Conservation (phyloP, 2,888 invertebrate species). For the Ormyrus nitidulus region DNA sequence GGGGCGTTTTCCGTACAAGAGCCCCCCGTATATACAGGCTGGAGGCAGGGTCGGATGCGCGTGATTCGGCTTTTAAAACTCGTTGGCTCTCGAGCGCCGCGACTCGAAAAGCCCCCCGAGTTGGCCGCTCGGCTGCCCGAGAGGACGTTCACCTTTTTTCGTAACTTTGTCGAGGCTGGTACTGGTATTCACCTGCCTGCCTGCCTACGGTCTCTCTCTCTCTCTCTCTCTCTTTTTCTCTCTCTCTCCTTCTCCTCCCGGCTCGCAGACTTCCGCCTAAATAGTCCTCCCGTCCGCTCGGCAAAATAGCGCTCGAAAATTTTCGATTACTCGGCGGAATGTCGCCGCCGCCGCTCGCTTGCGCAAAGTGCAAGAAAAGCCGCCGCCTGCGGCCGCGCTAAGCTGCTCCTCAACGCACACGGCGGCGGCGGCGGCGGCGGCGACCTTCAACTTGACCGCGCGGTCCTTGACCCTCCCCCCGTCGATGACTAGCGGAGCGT, state of each 20-base stretch:
- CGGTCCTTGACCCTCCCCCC: constrained; percentile 64
- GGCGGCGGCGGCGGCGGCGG: not conserved
- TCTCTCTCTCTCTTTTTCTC: not conserved
- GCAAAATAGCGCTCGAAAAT: not conserved
- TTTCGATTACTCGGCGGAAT: not conserved
- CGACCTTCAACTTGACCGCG: constrained; percentile 72
- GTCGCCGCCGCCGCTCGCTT: constrained; percentile 1
- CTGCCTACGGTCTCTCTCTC: not conserved
- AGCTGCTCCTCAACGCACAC: constrained; percentile 30
- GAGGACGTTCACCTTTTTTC: constrained; percentile 75
- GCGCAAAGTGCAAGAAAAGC: constrained; percentile 35
- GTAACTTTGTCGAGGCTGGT: constrained; percentile 69
- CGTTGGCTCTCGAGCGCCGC: constrained; percentile 14
- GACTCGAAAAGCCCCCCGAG: not conserved
- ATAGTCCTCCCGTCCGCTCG: constrained; percentile 31
- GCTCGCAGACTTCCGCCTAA: constrained; percentile 41
- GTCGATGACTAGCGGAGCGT: constrained; percentile 6
- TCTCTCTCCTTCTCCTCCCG: not conserved
- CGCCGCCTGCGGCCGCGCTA: constrained; percentile 31
- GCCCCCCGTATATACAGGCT: not conserved
- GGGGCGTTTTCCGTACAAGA: constrained; percentile 16
- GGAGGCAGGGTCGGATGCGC: not conserved
- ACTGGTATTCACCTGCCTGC: constrained; percentile 44
- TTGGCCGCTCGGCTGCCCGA: constrained; percentile 3
- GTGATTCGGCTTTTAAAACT: constrained; percentile 45